A percentile compares a stretch with the other conserved stretches of the same genome.
Conservation (phyloP, 1,140 invertebrate genomes). For the Drosophila ficusphila region DNA sequence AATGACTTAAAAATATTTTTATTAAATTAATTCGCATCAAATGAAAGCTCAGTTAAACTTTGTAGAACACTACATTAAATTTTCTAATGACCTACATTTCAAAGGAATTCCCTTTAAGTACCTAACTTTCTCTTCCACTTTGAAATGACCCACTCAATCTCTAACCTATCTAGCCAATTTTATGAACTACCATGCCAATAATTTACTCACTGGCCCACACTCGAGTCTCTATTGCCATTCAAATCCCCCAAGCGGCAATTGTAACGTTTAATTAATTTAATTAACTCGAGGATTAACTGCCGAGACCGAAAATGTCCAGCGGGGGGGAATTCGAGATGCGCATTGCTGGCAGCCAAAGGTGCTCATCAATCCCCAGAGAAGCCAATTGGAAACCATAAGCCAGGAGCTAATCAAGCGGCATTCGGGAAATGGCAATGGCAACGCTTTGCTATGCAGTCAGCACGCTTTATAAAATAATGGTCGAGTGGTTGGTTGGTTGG, state of each 20-base stretch:
- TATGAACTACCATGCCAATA: slow-evolving; percentile 47
- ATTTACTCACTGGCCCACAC: slow-evolving; percentile 9
- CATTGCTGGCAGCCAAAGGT: slow-evolving; percentile 31
- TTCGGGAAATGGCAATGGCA: slow-evolving; percentile 71
- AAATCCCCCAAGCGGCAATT: slow-evolving; percentile 63
- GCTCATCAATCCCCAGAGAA: slow-evolving; percentile 32
- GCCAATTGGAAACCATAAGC: slow-evolving; percentile 2
- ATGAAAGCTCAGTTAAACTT: not conserved
- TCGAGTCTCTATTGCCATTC: slow-evolving; percentile 25
- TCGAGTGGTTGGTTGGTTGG: slow-evolving; percentile 34
- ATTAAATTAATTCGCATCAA: not conserved
- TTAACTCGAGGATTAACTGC: slow-evolving; percentile 73
- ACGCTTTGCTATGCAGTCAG: slow-evolving; percentile 81
- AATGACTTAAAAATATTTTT: too few species aligned
- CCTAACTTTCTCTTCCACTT: not conserved
- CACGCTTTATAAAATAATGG: slow-evolving; percentile 82
- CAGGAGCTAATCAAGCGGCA: slow-evolving; percentile 71
- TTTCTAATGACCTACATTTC: not conserved
- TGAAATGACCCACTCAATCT: not conserved
- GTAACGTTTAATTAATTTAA: slow-evolving; percentile 77
- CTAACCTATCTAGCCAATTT: slow-evolving; percentile 1
- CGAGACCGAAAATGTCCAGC: slow-evolving; percentile 50
- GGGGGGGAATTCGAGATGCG: slow-evolving; percentile 42
- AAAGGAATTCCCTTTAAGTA: not conserved
- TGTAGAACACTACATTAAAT: too few species aligned